phyloP scores from a whole-genome alignment of 37 sponge, comb jelly and placozoan species.

The Petrosia ficiformis region DNA sequence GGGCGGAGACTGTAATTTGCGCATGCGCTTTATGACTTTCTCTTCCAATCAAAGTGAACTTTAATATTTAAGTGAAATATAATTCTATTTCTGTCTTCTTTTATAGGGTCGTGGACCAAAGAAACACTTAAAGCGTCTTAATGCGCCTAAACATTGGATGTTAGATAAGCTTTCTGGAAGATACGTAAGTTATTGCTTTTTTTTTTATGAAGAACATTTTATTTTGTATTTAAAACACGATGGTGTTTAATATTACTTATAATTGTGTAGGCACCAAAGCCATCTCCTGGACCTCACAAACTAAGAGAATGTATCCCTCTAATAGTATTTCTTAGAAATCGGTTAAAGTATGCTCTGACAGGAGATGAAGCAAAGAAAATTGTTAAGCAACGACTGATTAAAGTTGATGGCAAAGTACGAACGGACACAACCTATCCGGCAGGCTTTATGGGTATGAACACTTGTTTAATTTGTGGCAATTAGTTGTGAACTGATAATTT shows the following conservation, averaged over 20 bases:
- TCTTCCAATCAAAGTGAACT: no score
- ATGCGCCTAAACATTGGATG: conserved; percentile 99
- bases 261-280: conserved; percentile 81
- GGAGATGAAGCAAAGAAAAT: conserved; percentile 94
- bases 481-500: neutral
- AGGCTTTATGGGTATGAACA: conserved; percentile 98
- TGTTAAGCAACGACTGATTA: conserved; percentile 85
- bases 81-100: neutral
- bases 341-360: conserved; percentile 97
- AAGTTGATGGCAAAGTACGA: conserved; percentile 95
- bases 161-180: conserved; percentile 94
- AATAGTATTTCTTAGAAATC: conserved; percentile 88
- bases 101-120: conserved; percentile 92
- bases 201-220: no score
- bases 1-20: no score
- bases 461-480: no score
- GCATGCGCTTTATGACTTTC: no score
- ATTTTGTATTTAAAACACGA: no score
- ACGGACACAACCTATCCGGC: conserved; percentile 93
- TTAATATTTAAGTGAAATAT: no score
- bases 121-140: conserved; percentile 97
- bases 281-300: conserved; percentile 97
- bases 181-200: conserved; percentile 94
- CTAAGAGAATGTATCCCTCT: conserved; percentile 94
- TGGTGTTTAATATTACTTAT: neutral